Conservation (phyloP, 2,797 vertebrate species). For the Alcedo quadribrachys region DNA sequence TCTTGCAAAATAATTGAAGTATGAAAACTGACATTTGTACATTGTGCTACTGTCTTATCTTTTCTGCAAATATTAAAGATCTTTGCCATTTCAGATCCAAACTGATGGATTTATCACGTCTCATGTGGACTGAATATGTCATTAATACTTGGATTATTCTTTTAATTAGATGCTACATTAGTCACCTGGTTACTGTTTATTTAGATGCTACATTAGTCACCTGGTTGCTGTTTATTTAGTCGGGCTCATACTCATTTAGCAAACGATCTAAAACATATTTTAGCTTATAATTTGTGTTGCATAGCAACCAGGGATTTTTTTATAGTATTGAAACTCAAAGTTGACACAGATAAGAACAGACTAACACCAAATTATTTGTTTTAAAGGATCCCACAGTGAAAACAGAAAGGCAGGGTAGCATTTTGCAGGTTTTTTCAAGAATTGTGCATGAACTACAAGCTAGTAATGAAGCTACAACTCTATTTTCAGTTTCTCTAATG, state of each 20-base stretch:
- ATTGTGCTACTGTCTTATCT: background rate
- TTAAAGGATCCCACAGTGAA: background rate
- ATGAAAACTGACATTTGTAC: background rate
- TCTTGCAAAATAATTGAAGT: background rate
- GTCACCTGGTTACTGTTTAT: conserved; percentile 61
- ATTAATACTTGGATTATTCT: conserved; percentile 39
- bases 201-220: background rate
- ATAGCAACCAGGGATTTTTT: conserved; percentile 41
- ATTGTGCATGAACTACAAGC: background rate
- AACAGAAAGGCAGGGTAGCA: background rate
- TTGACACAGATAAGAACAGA: conserved; percentile 38
- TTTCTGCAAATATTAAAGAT: background rate
- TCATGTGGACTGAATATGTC: background rate
- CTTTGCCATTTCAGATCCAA: background rate
- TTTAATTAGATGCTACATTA: conserved; percentile 42
- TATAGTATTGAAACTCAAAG: background rate
- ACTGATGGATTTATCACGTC: background rate
- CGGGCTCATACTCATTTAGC: background rate
- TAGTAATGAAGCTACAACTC: conserved; percentile 39
- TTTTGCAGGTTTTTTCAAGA: background rate
- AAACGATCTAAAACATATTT: conserved; percentile 33
- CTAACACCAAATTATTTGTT: conserved; percentile 13
- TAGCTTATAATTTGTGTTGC: conserved; percentile 25
- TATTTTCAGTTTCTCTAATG: conserved; percentile 41
- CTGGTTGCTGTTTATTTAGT: conserved; percentile 49